Conservation (phyloP, 2,888 invertebrate species). For the Endomychus coccineus region DNA sequence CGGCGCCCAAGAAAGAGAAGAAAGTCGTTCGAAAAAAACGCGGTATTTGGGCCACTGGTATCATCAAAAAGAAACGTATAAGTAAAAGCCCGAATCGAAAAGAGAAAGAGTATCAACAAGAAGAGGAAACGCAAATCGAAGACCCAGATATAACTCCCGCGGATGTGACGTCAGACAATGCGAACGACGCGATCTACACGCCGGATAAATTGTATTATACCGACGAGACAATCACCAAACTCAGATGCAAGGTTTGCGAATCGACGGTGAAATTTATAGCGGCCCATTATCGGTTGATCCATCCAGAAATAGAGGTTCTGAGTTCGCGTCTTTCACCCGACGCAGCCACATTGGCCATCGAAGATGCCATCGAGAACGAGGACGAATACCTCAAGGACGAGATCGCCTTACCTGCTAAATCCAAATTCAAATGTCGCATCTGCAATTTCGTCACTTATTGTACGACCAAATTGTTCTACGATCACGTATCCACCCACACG, state of each 20-base stretch:
- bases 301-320: constrained; percentile 58
- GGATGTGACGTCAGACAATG: not conserved
- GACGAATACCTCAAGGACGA: constrained; percentile 21
- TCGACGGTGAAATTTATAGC: constrained; percentile 56
- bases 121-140: not conserved
- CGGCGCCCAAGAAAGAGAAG: constrained; percentile 17
- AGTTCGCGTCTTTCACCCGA: constrained; percentile 52
- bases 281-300: constrained; percentile 57
- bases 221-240: constrained; percentile 16
- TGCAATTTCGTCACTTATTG: constrained; percentile 30
- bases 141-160: not conserved
- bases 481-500: constrained; percentile 69
- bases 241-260: constrained; percentile 55
- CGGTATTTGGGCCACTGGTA: constrained; percentile 26
- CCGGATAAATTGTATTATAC: constrained; percentile 27
- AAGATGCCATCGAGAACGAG: constrained; percentile 39
- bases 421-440: constrained; percentile 35
- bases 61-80: constrained; percentile 31
- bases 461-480: constrained; percentile 48
- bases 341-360: constrained; percentile 51
- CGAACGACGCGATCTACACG: not conserved
- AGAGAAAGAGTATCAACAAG: not conserved
- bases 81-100: not conserved
- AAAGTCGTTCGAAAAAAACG: constrained; percentile 20
- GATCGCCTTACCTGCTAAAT: constrained; percentile 3